phyloP scores from a whole-genome alignment of 2,888 invertebrate genomes.

The Mylabris sibirica region DNA sequence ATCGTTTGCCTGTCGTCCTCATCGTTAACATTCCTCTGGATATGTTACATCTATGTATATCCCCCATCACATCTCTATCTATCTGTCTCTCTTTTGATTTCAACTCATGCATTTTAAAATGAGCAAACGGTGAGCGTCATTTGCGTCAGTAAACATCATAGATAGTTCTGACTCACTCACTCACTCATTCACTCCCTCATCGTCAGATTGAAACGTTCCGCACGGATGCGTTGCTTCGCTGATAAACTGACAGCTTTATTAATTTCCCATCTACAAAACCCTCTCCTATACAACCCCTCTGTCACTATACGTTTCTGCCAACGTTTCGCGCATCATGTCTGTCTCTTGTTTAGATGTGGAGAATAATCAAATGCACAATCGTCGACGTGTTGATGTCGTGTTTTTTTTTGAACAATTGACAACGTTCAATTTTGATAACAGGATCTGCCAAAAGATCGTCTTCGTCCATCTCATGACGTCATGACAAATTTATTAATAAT shows the following conservation, averaged over 20 bases:
- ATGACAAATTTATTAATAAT: background rate
- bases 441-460: background rate
- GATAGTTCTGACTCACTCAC: conserved; percentile 43
- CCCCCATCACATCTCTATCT: conserved; percentile 9
- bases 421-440: background rate
- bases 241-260: conserved; percentile 79
- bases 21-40: conserved; percentile 7
- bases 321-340: conserved; percentile 37
- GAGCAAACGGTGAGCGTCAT: conserved; percentile 61
- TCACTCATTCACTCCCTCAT: conserved; percentile 5
- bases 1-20: conserved; percentile 38
- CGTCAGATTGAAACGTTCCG: conserved; percentile 64
- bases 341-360: conserved; percentile 43
- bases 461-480: background rate
- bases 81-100: conserved; percentile 41
- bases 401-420: conserved; percentile 28
- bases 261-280: conserved; percentile 68
- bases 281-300: conserved; percentile 43
- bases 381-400: conserved; percentile 25
- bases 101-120: conserved; percentile 52
- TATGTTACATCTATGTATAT: background rate
- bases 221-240: conserved; percentile 57
- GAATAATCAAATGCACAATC: conserved; percentile 47
- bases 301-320: background rate
- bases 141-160: conserved; percentile 61